Percentiles rank a stretch among this genome's conserved stretches.
phyloP scores from a whole-genome alignment of 2,888 invertebrate species.

The Rotaria sp. region DNA sequence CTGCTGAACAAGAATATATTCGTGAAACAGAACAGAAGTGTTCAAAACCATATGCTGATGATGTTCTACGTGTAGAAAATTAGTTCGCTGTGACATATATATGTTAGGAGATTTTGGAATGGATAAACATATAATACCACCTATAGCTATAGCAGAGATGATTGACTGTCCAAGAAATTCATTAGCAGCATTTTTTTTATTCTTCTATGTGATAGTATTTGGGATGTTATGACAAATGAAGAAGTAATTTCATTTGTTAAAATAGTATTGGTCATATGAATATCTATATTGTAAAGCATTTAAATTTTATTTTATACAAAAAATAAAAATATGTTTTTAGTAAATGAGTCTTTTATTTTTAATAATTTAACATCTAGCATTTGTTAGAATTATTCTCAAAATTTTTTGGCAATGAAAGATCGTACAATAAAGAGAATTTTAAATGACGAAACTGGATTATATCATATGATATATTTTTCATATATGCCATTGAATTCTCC shows the following conservation, averaged over 20 bases:
- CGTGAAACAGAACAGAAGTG: slow-evolving; percentile 89
- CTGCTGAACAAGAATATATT: slow-evolving; percentile 84
- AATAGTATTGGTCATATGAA: too few relatives aligned
- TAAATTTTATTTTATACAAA: too few relatives aligned
- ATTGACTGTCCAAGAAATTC: slow-evolving; percentile 71
- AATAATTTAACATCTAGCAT: too few relatives aligned
- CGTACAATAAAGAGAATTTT: too few relatives aligned
- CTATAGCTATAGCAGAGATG: slow-evolving; percentile 95
- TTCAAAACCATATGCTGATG: slow-evolving; percentile 49
- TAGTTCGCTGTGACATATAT: slow-evolving; percentile 86
- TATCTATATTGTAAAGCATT: too few relatives aligned
- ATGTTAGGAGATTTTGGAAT: slow-evolving; percentile 80
- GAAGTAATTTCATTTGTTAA: slow-evolving; percentile 57
- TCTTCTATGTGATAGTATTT: slow-evolving; percentile 93
- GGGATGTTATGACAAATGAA: slow-evolving; percentile 95
- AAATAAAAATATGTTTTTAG: too few relatives aligned
- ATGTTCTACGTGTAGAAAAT: slow-evolving; percentile 90
- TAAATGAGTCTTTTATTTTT: too few relatives aligned
- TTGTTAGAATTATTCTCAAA: too few relatives aligned
- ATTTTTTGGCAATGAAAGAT: too few relatives aligned
- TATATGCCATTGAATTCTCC: too few relatives aligned
- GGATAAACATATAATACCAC: slow-evolving; percentile 85
- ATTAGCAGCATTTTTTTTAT: slow-evolving; percentile 82
- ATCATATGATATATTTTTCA: too few relatives aligned
- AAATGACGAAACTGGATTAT: too few relatives aligned